Evolutionary conservation across 2,797 vertebrate genomes (phyloP).

Genomic region (Lepidocolaptes lacrymiger): DNA sequence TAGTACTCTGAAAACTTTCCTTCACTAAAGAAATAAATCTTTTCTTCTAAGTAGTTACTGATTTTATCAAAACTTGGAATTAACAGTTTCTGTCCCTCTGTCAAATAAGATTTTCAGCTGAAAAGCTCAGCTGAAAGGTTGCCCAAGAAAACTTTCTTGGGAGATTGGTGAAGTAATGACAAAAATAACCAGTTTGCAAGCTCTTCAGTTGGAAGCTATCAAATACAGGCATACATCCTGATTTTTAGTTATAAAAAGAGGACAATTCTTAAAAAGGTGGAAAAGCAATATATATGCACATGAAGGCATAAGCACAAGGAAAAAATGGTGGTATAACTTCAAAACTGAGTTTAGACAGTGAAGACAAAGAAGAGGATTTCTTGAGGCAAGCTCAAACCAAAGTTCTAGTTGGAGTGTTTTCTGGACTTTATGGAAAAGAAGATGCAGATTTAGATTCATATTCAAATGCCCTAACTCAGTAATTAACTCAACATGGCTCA

Average conservation of each 20-base stretch:
- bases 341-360: neutral
- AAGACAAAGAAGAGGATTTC: neutral
- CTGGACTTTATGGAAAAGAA: neutral
- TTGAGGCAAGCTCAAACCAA: neutral
- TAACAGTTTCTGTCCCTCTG: neutral
- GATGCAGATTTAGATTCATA: neutral
- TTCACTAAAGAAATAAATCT: neutral
- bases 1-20: neutral
- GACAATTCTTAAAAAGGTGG: neutral
- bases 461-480: neutral
- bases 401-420: neutral
- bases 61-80: neutral
- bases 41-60: neutral
- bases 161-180: neutral
- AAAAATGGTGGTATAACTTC: neutral
- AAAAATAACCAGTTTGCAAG: neutral
- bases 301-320: neutral
- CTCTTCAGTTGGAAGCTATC: neutral
- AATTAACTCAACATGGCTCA: neutral
- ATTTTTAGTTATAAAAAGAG: neutral
- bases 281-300: neutral
- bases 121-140: neutral
- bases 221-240: neutral
- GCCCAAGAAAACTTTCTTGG: neutral
- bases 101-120: neutral